These are phyloP conservation scores for Seriola rivoliana DNA, from an alignment of 2,113 vertebrate genomes.

Conservation along the genomic window DNA sequence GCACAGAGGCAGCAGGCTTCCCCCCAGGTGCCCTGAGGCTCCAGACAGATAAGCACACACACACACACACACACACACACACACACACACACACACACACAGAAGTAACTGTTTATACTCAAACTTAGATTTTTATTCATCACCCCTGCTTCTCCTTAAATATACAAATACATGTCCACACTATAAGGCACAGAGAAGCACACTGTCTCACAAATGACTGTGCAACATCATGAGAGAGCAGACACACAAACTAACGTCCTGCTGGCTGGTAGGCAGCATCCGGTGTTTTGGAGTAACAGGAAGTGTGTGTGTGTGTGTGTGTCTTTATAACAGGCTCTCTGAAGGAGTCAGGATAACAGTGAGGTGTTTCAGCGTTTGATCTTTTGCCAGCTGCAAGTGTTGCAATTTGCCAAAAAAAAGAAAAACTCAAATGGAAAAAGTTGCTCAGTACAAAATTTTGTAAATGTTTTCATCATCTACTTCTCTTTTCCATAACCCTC, in stretches of 20 bases:
- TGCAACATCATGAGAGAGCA: constrained; percentile 34
- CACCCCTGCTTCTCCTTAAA: constrained; percentile 30
- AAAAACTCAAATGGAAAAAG: constrained; percentile 43
- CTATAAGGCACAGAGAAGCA: neutral
- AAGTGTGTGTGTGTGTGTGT: constrained; percentile 72
- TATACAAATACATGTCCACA: neutral
- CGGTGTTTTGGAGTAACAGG: constrained; percentile 75
- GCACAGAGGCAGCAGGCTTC: constrained; percentile 46
- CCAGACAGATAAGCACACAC: constrained; percentile 59
- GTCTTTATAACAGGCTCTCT: constrained; percentile 65
- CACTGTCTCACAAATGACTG: constrained; percentile 13
- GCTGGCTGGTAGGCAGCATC: constrained; percentile 61
- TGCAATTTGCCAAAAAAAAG: constrained; percentile 42
- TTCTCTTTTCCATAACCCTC: constrained; percentile 16
- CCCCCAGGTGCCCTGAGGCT: constrained; percentile 57
- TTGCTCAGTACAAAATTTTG: constrained; percentile 5
- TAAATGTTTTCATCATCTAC: constrained; percentile 35
- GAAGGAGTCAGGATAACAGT: constrained; percentile 56
- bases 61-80: neutral
- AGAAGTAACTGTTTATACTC: constrained; percentile 2
- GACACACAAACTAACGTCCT: constrained; percentile 37
- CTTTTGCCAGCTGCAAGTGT: constrained; percentile 59
- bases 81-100: neutral
- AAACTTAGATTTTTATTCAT: constrained; percentile 19
- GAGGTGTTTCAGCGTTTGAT: constrained; percentile 74